These are phyloP conservation scores for Amphipoea oculea DNA, from an alignment of 2,888 invertebrate species.

Conservation along the genomic window DNA sequence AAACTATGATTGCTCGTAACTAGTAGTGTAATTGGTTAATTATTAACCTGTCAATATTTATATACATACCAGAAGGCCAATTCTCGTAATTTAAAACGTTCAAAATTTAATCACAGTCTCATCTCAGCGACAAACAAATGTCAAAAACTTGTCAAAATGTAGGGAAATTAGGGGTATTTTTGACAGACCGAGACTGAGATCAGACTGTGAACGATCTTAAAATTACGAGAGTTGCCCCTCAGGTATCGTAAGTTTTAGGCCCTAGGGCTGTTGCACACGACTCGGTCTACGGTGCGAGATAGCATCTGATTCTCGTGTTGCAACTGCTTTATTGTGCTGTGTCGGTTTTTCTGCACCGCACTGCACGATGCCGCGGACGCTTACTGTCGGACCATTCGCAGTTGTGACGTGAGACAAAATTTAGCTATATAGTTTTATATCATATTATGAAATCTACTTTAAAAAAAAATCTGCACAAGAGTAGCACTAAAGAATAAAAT, in stretches of 20 bases:
- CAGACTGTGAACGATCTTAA: no score
- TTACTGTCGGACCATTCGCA: neutral
- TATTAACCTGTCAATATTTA: conserved; percentile 21
- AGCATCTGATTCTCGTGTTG: conserved; percentile 16
- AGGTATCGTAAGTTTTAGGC: conserved; percentile 6
- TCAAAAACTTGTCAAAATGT: no score
- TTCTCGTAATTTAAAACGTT: no score
- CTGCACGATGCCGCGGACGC: neutral
- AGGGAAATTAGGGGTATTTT: no score
- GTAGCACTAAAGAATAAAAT: neutral
- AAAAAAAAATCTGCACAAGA: neutral
- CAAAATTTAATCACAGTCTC: no score
- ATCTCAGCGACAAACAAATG: no score
- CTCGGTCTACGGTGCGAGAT: conserved; percentile 1
- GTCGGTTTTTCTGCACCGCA: conserved; percentile 6
- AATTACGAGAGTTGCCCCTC: no score
- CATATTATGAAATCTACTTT: neutral
- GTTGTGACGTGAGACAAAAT: neutral
- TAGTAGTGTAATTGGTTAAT: conserved; percentile 27
- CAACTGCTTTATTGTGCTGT: conserved; percentile 5
- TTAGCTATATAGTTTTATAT: neutral
- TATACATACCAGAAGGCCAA: conserved; percentile 1
- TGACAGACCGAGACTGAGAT: no score
- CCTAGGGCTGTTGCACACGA: neutral
- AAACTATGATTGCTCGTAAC: conserved; percentile 16